Conservation (phyloP, 1,140 invertebrate genomes). For the Drosophila equinoxialis region DNA sequence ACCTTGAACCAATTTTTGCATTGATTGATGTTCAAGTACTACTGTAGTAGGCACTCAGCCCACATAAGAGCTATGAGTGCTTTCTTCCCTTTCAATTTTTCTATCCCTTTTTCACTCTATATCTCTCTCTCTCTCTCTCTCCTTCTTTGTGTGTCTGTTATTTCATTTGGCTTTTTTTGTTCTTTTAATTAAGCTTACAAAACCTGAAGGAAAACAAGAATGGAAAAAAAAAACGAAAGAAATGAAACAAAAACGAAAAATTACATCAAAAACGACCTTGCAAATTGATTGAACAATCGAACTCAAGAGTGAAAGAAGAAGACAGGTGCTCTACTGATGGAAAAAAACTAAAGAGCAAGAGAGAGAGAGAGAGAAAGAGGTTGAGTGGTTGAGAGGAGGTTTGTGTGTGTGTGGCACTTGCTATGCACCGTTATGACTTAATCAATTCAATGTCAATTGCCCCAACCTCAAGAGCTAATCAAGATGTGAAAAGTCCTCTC, state of each 20-base stretch:
- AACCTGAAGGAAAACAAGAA: constrained; percentile 4
- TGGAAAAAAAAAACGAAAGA: background rate
- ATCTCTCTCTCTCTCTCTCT: background rate
- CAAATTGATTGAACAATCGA: constrained; percentile 22
- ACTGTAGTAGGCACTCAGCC: constrained; percentile 33
- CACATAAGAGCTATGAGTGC: constrained; percentile 18
- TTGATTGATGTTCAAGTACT: constrained; percentile 49
- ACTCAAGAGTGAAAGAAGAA: constrained; percentile 4
- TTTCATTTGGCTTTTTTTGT: constrained; percentile 8
- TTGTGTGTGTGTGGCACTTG: constrained; percentile 1
- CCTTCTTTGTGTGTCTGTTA: background rate
- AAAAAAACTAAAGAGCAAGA: background rate
- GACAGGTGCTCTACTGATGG: background rate
- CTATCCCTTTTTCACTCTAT: background rate
- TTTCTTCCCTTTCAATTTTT: background rate
- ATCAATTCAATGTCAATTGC: constrained; percentile 63
- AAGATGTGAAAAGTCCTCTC: constrained; percentile 32
- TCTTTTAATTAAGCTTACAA: constrained; percentile 23
- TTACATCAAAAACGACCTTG: constrained; percentile 18
- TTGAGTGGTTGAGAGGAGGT: background rate
- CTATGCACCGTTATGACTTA: constrained; percentile 32
- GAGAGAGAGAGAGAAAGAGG: background rate
- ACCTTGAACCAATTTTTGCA: constrained; percentile 3
- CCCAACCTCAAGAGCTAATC: constrained; percentile 34
- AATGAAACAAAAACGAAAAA: constrained; percentile 1